Evolutionary conservation across 2,113 vertebrate species (phyloP).

Genomic region (Pomatostomus ruficeps): DNA sequence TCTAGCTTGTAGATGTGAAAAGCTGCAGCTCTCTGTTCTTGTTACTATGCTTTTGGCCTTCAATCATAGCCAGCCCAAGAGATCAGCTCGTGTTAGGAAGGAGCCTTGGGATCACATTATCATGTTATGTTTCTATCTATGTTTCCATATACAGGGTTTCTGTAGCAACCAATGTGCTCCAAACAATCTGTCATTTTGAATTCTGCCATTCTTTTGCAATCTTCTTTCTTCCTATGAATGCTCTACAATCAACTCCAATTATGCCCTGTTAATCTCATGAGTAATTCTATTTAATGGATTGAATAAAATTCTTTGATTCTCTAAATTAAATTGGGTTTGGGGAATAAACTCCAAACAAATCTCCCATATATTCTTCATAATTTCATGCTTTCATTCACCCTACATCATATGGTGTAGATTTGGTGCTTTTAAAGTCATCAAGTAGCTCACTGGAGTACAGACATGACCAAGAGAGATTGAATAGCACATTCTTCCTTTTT

Average conservation of each 20-base stretch:
- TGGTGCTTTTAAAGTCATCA: neutral
- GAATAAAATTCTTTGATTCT: neutral
- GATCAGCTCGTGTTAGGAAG: neutral
- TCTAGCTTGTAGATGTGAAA: neutral
- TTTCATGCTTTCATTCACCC: neutral
- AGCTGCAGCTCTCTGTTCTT: neutral
- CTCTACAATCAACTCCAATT: neutral
- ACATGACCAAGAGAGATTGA: neutral
- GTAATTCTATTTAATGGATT: neutral
- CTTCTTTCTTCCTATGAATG: neutral
- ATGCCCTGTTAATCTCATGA: neutral
- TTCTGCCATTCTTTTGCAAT: neutral
- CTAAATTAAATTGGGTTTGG: neutral
- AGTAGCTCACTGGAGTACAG: neutral
- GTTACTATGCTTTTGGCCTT: neutral
- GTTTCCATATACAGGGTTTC: neutral
- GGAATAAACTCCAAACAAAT: neutral
- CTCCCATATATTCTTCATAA: neutral
- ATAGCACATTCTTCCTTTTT: neutral
- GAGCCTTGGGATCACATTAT: neutral
- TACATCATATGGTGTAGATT: neutral
- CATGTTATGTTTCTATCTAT: neutral
- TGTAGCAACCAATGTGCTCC: neutral
- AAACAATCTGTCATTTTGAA: neutral
- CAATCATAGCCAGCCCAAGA: neutral